Evolutionary conservation across 2,888 invertebrate species (phyloP).

Genomic region (Eristalinus sepulchralis): DNA sequence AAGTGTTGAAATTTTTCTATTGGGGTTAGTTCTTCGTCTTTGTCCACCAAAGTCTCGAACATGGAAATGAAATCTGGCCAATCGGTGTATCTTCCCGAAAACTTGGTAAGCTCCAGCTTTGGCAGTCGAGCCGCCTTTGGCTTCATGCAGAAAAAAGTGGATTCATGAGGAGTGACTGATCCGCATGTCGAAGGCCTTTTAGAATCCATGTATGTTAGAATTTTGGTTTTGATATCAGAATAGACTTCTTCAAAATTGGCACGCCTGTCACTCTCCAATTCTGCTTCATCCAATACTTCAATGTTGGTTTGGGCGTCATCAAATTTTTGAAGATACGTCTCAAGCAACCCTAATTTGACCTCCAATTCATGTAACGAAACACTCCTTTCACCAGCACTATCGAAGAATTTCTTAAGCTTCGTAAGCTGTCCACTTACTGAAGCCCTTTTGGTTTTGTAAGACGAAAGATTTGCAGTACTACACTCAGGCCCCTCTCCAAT

Average conservation of each 20-base stretch:
- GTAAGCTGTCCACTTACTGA: not conserved
- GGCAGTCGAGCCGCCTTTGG: too few species aligned
- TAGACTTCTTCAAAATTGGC: too few species aligned
- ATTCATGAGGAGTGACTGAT: too few species aligned
- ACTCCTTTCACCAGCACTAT: not conserved
- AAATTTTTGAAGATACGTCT: not conserved
- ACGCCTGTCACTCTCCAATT: too few species aligned
- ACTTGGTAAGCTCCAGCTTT: too few species aligned
- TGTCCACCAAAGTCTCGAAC: not conserved
- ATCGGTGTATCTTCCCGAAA: not conserved
- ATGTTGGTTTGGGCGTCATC: too few species aligned
- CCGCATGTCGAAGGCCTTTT: too few species aligned
- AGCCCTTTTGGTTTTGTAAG: not conserved
- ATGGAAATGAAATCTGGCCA: not conserved
- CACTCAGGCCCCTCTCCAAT: not conserved
- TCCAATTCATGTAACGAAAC: not conserved
- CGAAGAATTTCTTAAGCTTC: not conserved
- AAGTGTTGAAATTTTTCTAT: conserved; percentile 17
- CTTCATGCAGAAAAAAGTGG: too few species aligned
- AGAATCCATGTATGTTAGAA: too few species aligned
- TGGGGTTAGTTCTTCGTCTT: not conserved
- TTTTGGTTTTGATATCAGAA: too few species aligned
- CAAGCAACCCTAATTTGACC: not conserved
- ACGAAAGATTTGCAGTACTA: not conserved
- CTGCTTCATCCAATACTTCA: too few species aligned